Evolutionary conservation across 2,888 invertebrate genomes (phyloP).

Genomic region (Ectemnius cavifrons): DNA sequence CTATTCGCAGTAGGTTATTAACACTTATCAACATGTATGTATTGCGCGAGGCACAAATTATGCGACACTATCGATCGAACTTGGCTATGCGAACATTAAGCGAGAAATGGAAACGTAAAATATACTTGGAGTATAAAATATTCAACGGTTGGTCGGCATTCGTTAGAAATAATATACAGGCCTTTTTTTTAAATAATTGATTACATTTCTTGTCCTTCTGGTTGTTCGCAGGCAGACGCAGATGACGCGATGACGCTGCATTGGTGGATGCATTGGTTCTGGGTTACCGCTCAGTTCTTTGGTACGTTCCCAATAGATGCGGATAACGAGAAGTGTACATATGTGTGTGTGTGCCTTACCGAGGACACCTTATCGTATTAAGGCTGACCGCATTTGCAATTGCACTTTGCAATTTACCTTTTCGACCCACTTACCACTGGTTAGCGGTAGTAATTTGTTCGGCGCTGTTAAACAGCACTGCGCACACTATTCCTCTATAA

Average conservation of each 20-base stretch:
- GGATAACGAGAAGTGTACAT: not conserved
- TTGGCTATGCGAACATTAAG: too few relatives aligned
- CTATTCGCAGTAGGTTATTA: too few relatives aligned
- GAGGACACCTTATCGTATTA: conserved; percentile 3
- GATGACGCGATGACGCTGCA: conserved; percentile 88
- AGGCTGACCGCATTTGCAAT: conserved; percentile 3
- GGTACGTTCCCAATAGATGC: conserved; percentile 63
- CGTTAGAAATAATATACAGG: too few relatives aligned
- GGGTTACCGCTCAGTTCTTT: conserved; percentile 83
- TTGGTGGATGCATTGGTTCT: conserved; percentile 94
- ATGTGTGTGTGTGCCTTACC: conserved; percentile 3
- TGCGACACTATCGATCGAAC: too few relatives aligned
- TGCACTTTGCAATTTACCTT: not conserved
- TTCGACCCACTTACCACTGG: not conserved
- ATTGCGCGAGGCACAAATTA: too few relatives aligned
- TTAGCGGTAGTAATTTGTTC: not conserved
- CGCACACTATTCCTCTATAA: not conserved
- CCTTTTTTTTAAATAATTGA: too few relatives aligned
- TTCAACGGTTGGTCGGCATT: too few relatives aligned
- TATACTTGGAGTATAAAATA: too few relatives aligned
- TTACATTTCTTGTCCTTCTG: conserved; percentile 8
- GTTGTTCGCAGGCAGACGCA: conserved; percentile 53
- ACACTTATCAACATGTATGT: too few relatives aligned
- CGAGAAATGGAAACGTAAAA: too few relatives aligned
- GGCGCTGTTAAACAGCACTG: not conserved